Percentiles rank a stretch among this genome's conserved stretches.
Evolutionary conservation across 2,113 vertebrate genomes (phyloP).

Genomic region (Carassius auratus): DNA sequence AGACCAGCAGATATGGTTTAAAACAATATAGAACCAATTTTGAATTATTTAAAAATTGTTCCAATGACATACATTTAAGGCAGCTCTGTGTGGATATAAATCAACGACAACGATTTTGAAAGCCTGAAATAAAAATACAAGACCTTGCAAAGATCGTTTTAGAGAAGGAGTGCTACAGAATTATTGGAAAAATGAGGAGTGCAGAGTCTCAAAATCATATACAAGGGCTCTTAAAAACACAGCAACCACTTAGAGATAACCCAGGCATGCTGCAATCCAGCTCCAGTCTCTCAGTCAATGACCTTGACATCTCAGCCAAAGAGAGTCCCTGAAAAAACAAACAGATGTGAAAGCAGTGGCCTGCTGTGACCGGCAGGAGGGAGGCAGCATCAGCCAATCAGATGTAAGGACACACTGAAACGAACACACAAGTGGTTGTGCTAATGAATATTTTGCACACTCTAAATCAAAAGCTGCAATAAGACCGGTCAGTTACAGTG

Average conservation of each 20-base stretch:
- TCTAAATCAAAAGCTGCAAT: not conserved
- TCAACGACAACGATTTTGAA: not conserved
- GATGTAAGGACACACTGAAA: not conserved
- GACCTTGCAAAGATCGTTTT: not conserved
- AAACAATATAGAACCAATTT: not conserved
- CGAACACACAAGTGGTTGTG: not conserved
- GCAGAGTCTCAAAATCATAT: not conserved
- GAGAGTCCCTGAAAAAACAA: not conserved
- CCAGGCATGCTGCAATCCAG: not conserved
- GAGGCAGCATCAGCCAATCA: not conserved
- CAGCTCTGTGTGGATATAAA: not conserved
- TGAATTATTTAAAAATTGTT: not conserved
- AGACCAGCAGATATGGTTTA: not conserved
- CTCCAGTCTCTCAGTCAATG: constrained; percentile 12
- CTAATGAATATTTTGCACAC: not conserved
- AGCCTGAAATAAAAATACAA: not conserved
- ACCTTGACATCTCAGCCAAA: constrained; percentile 24
- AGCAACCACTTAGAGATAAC: not conserved
- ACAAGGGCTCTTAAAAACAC: not conserved
- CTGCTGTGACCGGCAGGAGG: constrained; percentile 19
- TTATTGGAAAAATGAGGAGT: constrained; percentile 25
- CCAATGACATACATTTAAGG: constrained; percentile 16
- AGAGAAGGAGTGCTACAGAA: not conserved
- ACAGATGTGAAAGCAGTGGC: constrained; percentile 9
- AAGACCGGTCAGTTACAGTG: not conserved